Conservation (phyloP, 2,797 vertebrate genomes). For the Trichosurus vulpecula region DNA sequence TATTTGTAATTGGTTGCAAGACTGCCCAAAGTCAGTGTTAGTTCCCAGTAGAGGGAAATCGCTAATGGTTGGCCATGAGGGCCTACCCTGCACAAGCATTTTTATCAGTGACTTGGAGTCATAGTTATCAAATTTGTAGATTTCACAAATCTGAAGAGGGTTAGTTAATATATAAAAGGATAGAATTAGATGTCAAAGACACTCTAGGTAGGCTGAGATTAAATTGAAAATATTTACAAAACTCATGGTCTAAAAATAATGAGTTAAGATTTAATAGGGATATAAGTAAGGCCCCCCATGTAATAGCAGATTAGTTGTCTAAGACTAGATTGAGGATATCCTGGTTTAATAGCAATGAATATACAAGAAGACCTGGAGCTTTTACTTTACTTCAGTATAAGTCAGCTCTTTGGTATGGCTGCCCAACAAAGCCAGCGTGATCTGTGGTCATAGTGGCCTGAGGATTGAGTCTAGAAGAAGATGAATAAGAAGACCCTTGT, state of each 20-base stretch:
- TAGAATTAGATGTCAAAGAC: neutral
- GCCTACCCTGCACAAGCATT: neutral
- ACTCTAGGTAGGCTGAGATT: neutral
- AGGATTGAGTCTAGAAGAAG: neutral
- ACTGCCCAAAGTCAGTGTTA: neutral
- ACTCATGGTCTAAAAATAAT: neutral
- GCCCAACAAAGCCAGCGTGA: neutral
- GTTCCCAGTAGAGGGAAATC: neutral
- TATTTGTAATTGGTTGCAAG: neutral
- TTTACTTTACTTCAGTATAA: neutral
- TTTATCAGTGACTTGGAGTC: neutral
- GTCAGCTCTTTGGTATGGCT: neutral
- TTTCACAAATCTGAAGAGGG: neutral
- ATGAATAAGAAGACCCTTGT: neutral
- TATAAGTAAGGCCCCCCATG: neutral
- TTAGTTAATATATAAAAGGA: neutral
- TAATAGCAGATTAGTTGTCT: neutral
- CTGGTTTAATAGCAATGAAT: neutral
- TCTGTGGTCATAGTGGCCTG: neutral
- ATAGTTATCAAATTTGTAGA: neutral
- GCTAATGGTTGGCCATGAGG: neutral
- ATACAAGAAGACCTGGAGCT: neutral
- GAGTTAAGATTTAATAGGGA: neutral
- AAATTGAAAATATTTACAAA: neutral
- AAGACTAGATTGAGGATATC: neutral